These are phyloP conservation scores for Nebria salina DNA, from an alignment of 2,888 invertebrate species.

Conservation along the genomic window DNA sequence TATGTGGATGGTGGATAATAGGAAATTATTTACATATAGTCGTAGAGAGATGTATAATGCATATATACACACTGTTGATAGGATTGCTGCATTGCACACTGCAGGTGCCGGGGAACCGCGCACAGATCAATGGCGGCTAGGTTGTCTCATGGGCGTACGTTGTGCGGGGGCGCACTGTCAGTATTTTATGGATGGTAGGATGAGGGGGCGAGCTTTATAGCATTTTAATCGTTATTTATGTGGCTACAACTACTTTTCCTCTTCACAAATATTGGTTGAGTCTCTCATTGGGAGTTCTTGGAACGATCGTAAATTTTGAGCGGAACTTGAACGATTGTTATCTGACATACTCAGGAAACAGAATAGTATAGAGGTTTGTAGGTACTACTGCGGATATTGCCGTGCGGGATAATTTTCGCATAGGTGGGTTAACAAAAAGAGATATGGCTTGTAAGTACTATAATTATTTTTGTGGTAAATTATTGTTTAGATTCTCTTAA, in stretches of 20 bases:
- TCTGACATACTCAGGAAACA: conserved; percentile 31
- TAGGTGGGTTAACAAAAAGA: no score
- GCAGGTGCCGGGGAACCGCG: conserved; percentile 27
- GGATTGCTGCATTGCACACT: conserved; percentile 38
- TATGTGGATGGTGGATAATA: conserved; percentile 2
- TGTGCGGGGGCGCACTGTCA: neutral
- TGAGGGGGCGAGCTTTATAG: conserved; percentile 16
- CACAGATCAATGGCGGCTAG: conserved; percentile 19
- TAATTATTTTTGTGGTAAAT: neutral
- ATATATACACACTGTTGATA: conserved; percentile 13
- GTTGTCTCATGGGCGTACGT: conserved; percentile 36
- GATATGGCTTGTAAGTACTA: neutral
- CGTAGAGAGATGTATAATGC: conserved; percentile 18
- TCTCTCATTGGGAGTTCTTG: neutral
- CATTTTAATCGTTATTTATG: conserved; percentile 44
- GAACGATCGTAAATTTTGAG: conserved; percentile 29
- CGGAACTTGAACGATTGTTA: conserved; percentile 36
- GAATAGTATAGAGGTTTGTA: conserved; percentile 3
- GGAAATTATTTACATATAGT: conserved; percentile 33
- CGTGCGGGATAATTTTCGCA: neutral
- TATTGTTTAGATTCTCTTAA: neutral
- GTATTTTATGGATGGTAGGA: neutral
- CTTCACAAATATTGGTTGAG: no score
- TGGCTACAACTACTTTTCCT: conserved; percentile 27
- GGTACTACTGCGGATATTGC: neutral